phyloP scores from a whole-genome alignment of 2,888 invertebrate species.

The Gisinianus flammeolus region DNA sequence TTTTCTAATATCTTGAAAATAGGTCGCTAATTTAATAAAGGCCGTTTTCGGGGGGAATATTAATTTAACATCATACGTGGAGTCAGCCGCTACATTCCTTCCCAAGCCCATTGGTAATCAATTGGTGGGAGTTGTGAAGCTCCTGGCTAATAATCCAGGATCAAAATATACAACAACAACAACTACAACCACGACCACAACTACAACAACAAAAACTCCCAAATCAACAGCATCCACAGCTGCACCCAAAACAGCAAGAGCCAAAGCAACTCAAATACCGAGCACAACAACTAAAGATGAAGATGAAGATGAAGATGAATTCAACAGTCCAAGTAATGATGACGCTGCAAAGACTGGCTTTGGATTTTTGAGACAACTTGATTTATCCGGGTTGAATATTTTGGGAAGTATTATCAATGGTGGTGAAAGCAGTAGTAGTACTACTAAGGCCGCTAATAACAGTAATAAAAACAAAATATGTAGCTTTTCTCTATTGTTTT shows the following conservation, averaged over 20 bases:
- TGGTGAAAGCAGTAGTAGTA: too few species aligned
- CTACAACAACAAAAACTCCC: neutral
- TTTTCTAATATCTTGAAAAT: too few species aligned
- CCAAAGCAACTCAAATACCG: slow-evolving; percentile 5
- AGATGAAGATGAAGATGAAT: slow-evolving; percentile 47
- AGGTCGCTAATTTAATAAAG: slow-evolving; percentile 52
- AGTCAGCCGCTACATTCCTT: slow-evolving; percentile 49
- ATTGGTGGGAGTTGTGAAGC: slow-evolving; percentile 50
- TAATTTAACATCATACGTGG: slow-evolving; percentile 54
- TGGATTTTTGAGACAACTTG: slow-evolving; percentile 2
- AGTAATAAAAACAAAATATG: slow-evolving; percentile 4
- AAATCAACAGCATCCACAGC: slow-evolving; percentile 33
- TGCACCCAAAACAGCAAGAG: neutral
- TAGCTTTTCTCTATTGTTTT: too few species aligned
- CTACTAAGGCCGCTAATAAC: neutral
- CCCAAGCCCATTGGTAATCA: slow-evolving; percentile 53
- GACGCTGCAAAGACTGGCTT: neutral
- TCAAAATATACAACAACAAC: slow-evolving; percentile 44
- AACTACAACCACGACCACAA: slow-evolving; percentile 2
- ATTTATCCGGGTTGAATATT: slow-evolving; percentile 20
- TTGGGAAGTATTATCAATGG: slow-evolving; percentile 24
- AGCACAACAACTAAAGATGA: slow-evolving; percentile 27
- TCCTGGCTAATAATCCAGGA: slow-evolving; percentile 50
- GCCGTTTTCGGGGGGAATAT: slow-evolving; percentile 55
- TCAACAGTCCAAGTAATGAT: slow-evolving; percentile 15